Evolutionary conservation across 2,797 vertebrate genomes (phyloP).

Genomic region (Pangasius larnaudii): DNA sequence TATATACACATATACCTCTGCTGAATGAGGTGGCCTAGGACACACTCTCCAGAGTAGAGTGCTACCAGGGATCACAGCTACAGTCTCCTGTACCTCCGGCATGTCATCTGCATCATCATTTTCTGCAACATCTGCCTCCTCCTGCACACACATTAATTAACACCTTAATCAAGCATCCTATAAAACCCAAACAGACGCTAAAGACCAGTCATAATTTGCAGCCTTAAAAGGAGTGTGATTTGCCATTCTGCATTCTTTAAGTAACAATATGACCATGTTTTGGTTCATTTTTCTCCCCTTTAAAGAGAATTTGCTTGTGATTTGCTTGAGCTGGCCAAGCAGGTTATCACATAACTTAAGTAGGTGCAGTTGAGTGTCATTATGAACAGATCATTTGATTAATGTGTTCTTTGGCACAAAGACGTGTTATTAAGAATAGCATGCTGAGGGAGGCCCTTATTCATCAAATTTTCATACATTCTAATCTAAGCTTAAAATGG

Average conservation of each 20-base stretch:
- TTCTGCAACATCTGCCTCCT: conserved; percentile 74
- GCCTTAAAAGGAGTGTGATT: neutral
- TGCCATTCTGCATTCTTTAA: neutral
- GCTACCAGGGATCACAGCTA: conserved; percentile 91
- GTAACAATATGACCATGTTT: neutral
- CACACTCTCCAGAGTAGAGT: conserved; percentile 94
- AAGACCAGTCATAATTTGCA: neutral
- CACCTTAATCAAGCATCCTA: neutral
- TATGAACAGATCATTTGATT: neutral
- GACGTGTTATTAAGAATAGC: neutral
- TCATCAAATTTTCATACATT: neutral
- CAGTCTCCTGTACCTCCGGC: conserved; percentile 90
- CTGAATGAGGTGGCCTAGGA: conserved; percentile 85
- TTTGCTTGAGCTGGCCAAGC: neutral
- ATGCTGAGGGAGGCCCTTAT: neutral
- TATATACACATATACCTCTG: conserved; percentile 72
- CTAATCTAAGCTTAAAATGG: neutral
- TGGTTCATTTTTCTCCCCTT: neutral
- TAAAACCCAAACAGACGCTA: neutral
- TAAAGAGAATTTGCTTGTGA: neutral
- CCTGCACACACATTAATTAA: conserved; percentile 69
- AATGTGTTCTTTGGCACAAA: neutral
- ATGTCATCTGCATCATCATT: conserved; percentile 87
- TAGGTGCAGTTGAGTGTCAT: neutral
- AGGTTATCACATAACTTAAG: neutral